phyloP scores from a whole-genome alignment of 2,797 vertebrate genomes.

The Enteromius trimaculatus region DNA sequence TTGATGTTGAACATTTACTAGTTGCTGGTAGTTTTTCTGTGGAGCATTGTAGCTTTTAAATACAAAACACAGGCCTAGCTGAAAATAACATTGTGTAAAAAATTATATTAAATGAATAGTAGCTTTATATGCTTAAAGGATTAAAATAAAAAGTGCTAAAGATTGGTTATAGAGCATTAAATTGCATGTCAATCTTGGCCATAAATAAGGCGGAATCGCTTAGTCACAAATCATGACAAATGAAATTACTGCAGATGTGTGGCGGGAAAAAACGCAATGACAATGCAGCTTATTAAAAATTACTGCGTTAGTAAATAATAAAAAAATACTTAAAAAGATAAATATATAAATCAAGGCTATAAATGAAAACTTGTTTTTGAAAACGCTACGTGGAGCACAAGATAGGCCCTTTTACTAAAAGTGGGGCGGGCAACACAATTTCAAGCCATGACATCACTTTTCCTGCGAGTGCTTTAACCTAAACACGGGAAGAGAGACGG shows the following conservation, averaged over 20 bases:
- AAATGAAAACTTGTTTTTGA: slow-evolving; percentile 13
- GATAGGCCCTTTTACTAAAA: slow-evolving; percentile 57
- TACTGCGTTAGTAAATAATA: neutral
- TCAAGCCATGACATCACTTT: slow-evolving; percentile 83
- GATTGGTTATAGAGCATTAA: no score
- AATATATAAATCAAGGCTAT: slow-evolving; percentile 1
- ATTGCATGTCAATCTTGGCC: neutral
- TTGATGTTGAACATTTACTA: neutral
- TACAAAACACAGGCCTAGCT: neutral
- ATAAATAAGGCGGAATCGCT: neutral
- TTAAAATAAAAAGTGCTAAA: neutral
- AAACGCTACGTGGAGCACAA: slow-evolving; percentile 64
- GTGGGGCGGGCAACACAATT: slow-evolving; percentile 74
- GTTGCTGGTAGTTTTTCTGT: neutral
- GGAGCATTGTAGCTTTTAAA: neutral
- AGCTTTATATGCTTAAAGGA: neutral
- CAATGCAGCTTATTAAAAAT: neutral
- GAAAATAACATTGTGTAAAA: neutral
- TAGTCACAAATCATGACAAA: slow-evolving; percentile 22
- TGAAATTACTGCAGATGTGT: slow-evolving; percentile 16
- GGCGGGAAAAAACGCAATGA: neutral
- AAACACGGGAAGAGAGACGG: slow-evolving; percentile 69
- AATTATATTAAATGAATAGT: neutral
- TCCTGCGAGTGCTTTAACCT: slow-evolving; percentile 70
- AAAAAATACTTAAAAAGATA: neutral